Conservation (phyloP, 2,888 invertebrate species). For the Xiphydria camelus region DNA sequence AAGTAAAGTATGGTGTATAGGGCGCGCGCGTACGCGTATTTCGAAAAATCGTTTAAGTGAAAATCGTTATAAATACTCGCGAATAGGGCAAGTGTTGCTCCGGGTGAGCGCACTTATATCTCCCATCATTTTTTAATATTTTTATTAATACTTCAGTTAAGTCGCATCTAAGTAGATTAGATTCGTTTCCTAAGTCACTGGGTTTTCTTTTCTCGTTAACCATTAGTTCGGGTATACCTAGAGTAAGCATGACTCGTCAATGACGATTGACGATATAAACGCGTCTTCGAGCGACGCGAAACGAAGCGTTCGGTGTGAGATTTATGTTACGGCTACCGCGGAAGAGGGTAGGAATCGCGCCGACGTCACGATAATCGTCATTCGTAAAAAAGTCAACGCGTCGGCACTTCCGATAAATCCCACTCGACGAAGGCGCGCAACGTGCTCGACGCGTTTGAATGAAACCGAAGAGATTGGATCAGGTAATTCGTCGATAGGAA, state of each 20-base stretch:
- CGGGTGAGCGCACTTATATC: too few species aligned
- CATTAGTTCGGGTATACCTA: too few species aligned
- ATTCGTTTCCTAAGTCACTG: slow-evolving; percentile 25
- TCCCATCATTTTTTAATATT: too few species aligned
- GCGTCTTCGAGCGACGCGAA: neutral
- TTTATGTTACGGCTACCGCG: too few species aligned
- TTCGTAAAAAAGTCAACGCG: too few species aligned
- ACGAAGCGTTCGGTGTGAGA: neutral
- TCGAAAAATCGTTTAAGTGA: neutral
- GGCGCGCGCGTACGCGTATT: neutral
- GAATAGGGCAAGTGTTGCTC: neutral
- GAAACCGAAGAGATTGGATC: too few species aligned
- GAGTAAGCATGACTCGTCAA: slow-evolving; percentile 19
- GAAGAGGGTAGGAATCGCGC: too few species aligned
- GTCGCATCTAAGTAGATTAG: slow-evolving; percentile 25
- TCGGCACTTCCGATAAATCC: too few species aligned
- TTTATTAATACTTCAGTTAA: slow-evolving; percentile 7
- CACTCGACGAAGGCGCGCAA: too few species aligned
- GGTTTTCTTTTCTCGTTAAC: slow-evolving; percentile 21
- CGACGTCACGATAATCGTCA: too few species aligned
- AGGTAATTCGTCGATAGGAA: too few species aligned
- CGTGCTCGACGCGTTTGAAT: too few species aligned
- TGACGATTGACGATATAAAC: slow-evolving; percentile 12
- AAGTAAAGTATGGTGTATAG: slow-evolving; percentile 7
- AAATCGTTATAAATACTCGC: neutral